Base-by-base conservation (phyloP, 2,888 invertebrate species). In the Lycophotia porphyrea region DNA sequence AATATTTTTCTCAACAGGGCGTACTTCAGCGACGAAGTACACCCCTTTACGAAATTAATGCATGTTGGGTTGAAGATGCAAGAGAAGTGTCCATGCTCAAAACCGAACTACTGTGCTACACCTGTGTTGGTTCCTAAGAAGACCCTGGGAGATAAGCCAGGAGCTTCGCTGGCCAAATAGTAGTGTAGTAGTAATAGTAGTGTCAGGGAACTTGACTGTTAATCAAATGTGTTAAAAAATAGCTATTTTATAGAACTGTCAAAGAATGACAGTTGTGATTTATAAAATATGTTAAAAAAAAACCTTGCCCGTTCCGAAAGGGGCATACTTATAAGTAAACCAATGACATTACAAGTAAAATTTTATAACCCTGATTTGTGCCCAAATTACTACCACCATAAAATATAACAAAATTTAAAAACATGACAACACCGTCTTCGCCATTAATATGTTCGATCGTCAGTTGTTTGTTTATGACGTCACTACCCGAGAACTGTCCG, bases 41-140 rank as follows among this genome's bases (percentile, higher is more conserved):
- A 96, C 81, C 95, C 96, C 0, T 96, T 96, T 81, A 90, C 93
- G 93, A 93, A 92, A 84, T 91, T 92, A 71, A 93, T 96, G 93
- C 87, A 90, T 0, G 90, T 88, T 68, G 94, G 93, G 0, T 66
- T 95, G 47, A 80, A 91, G 75, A 93, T 93, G 90, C 71, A 66
- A 0, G 90, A 91, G 24, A 94, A 90, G 67, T 96, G 96, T 73
- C 95, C 95, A 0, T 96, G 96, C 75, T 92, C 93, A 0, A 91
- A 89, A 24, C 90, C 92, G 0, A 89, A 94, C 71, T 92, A 95
- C 77, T 96, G 95, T 85, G 85, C 87, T 55, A 58, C 24, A 2
- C 73, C 84, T 15, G 36, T 44, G n/a, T 15, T 36, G n/a, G 36
- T 15, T 2, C 31, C 42, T 1, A 69, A 81, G n/a, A 39, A 9